Evolutionary conservation across 2,888 invertebrate species (phyloP), one percentile per base, ranked within the genome.

Genomic region (Caradrina clavipalpis): DNA sequence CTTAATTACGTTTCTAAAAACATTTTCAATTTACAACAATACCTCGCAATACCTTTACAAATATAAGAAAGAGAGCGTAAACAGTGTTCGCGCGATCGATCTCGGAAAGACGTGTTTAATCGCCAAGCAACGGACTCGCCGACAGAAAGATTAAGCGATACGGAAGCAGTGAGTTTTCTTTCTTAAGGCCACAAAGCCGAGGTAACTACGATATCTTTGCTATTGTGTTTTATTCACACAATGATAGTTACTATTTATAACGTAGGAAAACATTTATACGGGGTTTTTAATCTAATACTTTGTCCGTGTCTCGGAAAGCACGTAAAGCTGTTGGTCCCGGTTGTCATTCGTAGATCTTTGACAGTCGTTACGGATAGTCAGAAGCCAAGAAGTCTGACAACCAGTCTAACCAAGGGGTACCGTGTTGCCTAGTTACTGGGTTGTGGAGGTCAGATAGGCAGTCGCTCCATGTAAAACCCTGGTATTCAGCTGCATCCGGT

Each of bases 101-200:
- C 87, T 89, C 84, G 21, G 64, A 83, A 81, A 87, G 89, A 88
- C 86, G 87, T 90, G 90, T 90, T 89, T 91, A 91, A 92, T 91
- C 92, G 89, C 88, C 83, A 82, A 83, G 88, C 89, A 90, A 89
- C 90, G 83, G 78, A 80, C 76, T 70, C 72, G 73, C 79, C 69
- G 82, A 80, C 83, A 85, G 86, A 83, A 86, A 88, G 92, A 91
- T 92, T 89, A 91, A 91, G 88, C 83, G 88, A 81, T 87, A 87
- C 86, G 88, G 88, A 88, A 91, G 87, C 86, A 49, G 58, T 81
- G 70, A 80, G 73, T 82, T 86, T 81, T 82, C 81, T 78, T 82
- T 79, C 68, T 77, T 69, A 53, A 71, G 81, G 78, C 78, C 81
- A 78, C 70, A 67, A 73, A 79, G 79, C 79, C 65, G 66, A 78